Conservation (phyloP, 2,113 vertebrate genomes). For the Chroicocephalus ridibundus region DNA sequence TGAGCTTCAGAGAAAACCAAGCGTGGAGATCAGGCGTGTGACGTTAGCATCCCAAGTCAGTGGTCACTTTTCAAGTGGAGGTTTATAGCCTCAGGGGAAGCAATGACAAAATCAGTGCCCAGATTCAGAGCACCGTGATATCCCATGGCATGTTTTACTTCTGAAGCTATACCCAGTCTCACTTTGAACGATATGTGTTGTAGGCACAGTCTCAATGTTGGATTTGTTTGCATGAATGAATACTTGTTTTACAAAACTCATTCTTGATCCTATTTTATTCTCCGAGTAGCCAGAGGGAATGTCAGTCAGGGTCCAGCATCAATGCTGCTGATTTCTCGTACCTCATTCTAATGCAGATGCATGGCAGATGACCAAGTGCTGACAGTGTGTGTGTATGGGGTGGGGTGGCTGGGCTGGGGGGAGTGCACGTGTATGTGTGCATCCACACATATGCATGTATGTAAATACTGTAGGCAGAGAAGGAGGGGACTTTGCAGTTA, state of each 20-base stretch:
- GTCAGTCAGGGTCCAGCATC: background rate
- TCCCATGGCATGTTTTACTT: background rate
- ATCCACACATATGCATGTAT: background rate
- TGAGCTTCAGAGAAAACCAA: background rate
- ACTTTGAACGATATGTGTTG: background rate
- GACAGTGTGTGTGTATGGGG: background rate
- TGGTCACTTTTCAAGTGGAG: background rate
- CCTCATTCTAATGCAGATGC: background rate
- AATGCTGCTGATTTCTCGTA: background rate
- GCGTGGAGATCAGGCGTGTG: background rate
- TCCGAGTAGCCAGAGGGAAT: background rate
- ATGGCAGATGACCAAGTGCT: background rate
- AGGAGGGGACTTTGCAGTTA: background rate
- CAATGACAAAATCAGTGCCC: background rate
- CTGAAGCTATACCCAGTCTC: background rate
- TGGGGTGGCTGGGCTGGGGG: too few species aligned
- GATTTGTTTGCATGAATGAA: slow-evolving; percentile 31
- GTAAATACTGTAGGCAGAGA: background rate
- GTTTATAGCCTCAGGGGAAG: background rate
- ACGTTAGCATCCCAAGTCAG: background rate
- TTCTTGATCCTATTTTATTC: slow-evolving; percentile 1
- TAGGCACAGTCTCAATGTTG: background rate
- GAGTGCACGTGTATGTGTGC: background rate
- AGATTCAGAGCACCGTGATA: background rate
- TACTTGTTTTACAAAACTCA: slow-evolving; percentile 7